A percentile compares a stretch with the other conserved stretches of the same genome.
phyloP scores from a whole-genome alignment of 2,888 invertebrate species.

The Prenolepis imparis region DNA sequence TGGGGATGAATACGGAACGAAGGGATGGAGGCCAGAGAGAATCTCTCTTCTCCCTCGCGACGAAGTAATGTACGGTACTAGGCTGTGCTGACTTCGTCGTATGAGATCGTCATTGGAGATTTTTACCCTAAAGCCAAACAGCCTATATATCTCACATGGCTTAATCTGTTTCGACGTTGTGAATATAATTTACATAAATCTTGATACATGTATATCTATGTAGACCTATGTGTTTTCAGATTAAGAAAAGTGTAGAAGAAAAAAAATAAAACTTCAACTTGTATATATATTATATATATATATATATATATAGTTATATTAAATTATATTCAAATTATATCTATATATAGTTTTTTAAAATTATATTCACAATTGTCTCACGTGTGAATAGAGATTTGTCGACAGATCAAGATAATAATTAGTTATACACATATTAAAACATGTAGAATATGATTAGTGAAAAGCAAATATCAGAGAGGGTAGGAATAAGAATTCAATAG shows the following conservation, averaged over 20 bases:
- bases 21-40: constrained; percentile 19
- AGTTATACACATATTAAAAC: background rate
- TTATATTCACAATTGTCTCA: background rate
- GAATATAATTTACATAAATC: constrained; percentile 2
- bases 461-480: background rate
- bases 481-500: background rate
- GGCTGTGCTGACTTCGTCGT: background rate
- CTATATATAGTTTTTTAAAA: background rate
- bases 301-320: background rate
- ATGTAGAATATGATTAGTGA: background rate
- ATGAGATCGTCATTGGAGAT: background rate
- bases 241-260: background rate
- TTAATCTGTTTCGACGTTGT: background rate
- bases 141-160: background rate
- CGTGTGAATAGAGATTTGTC: background rate
- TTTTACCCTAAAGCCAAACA: background rate
- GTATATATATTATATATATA: no score
- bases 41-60: constrained; percentile 27
- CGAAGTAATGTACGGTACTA: background rate
- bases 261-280: background rate
- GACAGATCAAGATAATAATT: background rate
- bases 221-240: background rate
- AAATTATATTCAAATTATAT: background rate
- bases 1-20: constrained; percentile 63
- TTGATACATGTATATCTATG: background rate